Conservation (phyloP, 2,113 vertebrate species). For the Leucopternis melanops region DNA sequence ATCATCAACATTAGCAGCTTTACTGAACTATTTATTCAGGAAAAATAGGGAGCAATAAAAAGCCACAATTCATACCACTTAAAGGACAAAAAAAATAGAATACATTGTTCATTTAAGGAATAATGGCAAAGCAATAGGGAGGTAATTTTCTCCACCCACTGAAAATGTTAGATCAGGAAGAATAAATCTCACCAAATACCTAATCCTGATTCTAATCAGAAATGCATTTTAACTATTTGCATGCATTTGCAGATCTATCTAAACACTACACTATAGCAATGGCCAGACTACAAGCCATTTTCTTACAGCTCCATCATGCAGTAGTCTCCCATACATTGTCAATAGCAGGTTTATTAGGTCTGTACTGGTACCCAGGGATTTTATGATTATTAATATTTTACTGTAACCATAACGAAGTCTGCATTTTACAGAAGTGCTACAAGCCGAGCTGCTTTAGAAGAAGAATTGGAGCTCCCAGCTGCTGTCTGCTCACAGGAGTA, state of each 20-base stretch:
- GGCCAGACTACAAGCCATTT: background rate
- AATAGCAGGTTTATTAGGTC: constrained; percentile 21
- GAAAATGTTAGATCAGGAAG: constrained; percentile 34
- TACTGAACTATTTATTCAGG: constrained; percentile 43
- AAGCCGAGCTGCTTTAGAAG: constrained; percentile 26
- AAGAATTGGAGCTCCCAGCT: constrained; percentile 5
- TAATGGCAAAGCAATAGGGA: constrained; percentile 55
- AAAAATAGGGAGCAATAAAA: constrained; percentile 49
- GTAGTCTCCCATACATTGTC: background rate
- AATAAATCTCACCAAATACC: constrained; percentile 1
- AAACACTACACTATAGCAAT: background rate
- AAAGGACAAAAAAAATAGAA: background rate
- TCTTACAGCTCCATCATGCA: background rate
- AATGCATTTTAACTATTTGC: constrained; percentile 21
- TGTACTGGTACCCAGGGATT: background rate
- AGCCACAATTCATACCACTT: constrained; percentile 52
- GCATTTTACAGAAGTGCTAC: constrained; percentile 26
- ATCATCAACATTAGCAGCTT: constrained; percentile 40
- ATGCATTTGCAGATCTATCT: background rate
- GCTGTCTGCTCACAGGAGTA: constrained; percentile 19
- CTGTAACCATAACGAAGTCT: constrained; percentile 27
- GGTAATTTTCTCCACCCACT: constrained; percentile 52
- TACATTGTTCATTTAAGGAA: constrained; percentile 53
- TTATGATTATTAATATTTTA: constrained; percentile 50
- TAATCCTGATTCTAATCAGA: constrained; percentile 21